Conservation (phyloP, 2,797 vertebrate species). For the Anolis apletophallus region DNA sequence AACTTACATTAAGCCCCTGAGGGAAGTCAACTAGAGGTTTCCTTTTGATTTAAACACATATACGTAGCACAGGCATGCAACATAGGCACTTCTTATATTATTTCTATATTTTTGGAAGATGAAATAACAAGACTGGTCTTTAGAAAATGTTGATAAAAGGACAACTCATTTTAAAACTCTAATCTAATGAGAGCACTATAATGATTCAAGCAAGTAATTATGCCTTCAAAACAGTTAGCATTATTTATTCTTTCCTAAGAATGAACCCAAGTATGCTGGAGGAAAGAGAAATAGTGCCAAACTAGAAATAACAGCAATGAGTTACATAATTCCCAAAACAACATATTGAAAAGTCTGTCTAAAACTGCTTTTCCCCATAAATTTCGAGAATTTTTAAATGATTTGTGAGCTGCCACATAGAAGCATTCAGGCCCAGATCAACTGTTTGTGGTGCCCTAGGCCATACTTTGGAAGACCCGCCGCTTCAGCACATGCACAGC, state of each 20-base stretch:
- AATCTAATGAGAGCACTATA: slow-evolving; percentile 15
- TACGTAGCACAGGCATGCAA: background rate
- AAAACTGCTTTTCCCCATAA: background rate
- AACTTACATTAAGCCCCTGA: background rate
- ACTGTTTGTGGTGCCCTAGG: too few relatives aligned
- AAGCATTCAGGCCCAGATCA: too few relatives aligned
- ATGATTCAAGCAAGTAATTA: slow-evolving; percentile 34
- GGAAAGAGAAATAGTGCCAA: background rate
- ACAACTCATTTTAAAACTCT: background rate
- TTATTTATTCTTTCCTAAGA: slow-evolving; percentile 30
- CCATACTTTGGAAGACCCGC: too few relatives aligned
- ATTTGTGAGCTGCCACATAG: background rate
- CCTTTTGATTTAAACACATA: background rate
- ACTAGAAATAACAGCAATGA: background rate
- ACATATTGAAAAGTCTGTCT: background rate
- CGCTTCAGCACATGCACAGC: too few relatives aligned
- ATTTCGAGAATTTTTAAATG: background rate
- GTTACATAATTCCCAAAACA: background rate
- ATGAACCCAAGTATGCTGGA: background rate
- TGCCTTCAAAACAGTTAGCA: background rate
- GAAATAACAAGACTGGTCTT: background rate
- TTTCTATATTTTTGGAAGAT: background rate
- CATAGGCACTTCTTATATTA: background rate
- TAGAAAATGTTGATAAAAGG: slow-evolving; percentile 5
- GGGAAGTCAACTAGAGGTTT: background rate